Base-by-base conservation (phyloP, 2,888 invertebrate genomes). In the Thereva nobilitata region DNA sequence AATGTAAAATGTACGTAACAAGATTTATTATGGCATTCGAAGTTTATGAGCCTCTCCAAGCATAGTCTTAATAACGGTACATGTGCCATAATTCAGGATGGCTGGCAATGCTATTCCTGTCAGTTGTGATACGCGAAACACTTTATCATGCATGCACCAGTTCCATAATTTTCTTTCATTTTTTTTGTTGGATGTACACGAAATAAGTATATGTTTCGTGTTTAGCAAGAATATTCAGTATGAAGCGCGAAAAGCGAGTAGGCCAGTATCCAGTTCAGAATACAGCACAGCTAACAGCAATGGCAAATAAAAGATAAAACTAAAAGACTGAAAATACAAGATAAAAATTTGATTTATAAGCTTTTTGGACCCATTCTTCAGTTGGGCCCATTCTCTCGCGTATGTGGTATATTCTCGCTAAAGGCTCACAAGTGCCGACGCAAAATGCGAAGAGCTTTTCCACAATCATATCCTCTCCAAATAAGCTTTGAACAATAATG, bases 331-430 rank as follows among this genome's bases (percentile, higher is more conserved):
- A 64, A 64, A 64, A 64, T 64, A 64, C 52, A 64, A 64, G 64
- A 64, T 64, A 64, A 64, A 64, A 64, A 64, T 64, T 64, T 64
- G 64, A 64, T 64, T 64, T 64, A 64, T 64, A 53, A 53, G 64
- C 53, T 61, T 61, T 59, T 61, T 41, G 50, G 50, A 50, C 61
- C 47, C n/a, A 12, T 59, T 35, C 61, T 40, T 61, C 42, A 50
- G 61, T 61, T 61, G 50, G 23, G 23, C 23, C 23, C 49, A 61
- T 23, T 5, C 12, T 61, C 50, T 61, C 41, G 50, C 7, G 61
- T 61, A 50, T 50, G 50, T 50, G 40, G 50, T 38, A 40, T 40
- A 49, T 50, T 23, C 23, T 23, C 23, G 23, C 23, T 23, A 23
- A 23, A 23, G 23, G 2, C 23, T 2, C 23, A 23, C 23, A 23